phyloP scores from a whole-genome alignment of 2,797 vertebrate genomes.

The Scleropages formosus region DNA sequence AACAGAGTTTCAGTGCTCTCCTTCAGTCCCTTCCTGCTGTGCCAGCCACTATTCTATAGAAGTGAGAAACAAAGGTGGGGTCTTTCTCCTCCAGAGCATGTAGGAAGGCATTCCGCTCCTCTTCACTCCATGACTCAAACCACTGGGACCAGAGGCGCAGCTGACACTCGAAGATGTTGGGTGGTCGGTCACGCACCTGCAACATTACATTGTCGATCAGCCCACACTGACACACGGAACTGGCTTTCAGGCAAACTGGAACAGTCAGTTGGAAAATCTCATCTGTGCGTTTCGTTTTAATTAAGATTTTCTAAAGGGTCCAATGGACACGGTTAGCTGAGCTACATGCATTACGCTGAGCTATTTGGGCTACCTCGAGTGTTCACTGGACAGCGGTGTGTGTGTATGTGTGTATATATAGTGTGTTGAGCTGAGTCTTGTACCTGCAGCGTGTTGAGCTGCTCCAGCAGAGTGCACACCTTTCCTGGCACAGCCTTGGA shows the following conservation, averaged over 20 bases:
- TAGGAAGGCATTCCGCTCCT: constrained; percentile 82
- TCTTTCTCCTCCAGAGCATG: constrained; percentile 75
- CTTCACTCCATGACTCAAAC: constrained; percentile 86
- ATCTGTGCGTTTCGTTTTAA: no score
- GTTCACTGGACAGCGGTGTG: no score
- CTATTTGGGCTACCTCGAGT: no score
- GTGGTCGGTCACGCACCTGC: constrained; percentile 73
- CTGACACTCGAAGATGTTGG: constrained; percentile 87
- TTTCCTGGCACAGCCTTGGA: constrained; percentile 86
- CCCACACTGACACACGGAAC: no score
- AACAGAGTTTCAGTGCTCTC: not conserved
- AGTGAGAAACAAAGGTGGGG: constrained; percentile 73
- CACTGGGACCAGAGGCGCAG: constrained; percentile 88
- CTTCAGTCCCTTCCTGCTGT: constrained; percentile 77
- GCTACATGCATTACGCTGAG: no score
- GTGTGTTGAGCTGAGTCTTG: not conserved
- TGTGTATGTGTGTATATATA: no score
- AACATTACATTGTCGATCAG: not conserved
- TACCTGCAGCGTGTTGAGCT: constrained; percentile 74
- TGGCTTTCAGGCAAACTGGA: no score
- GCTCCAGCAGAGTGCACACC: constrained; percentile 78
- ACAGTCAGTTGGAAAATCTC: no score
- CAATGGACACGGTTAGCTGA: no score
- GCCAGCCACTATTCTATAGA: constrained; percentile 76
- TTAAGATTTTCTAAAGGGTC: no score